Conservation (phyloP, 1,140 invertebrate genomes). For the Papilio xuthus region DNA sequence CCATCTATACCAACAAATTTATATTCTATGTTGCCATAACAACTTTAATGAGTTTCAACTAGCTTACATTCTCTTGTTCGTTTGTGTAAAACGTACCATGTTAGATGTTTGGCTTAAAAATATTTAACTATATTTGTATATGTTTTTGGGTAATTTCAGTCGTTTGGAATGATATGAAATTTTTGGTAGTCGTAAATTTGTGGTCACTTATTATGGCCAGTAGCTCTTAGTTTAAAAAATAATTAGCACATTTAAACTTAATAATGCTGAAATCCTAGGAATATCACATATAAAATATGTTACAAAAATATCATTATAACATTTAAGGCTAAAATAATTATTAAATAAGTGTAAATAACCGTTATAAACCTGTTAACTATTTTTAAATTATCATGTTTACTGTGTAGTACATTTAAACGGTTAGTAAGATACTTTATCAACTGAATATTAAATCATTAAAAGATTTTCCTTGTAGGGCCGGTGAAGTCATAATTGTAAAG, state of each 20-base stretch:
- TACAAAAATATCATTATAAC: background rate
- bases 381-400: slow-evolving; percentile 4
- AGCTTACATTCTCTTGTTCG: background rate
- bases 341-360: background rate
- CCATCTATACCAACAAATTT: background rate
- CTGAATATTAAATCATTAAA: slow-evolving; percentile 9
- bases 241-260: background rate
- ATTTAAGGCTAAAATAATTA: background rate
- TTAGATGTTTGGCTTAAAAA: background rate
- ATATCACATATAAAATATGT: background rate
- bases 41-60: slow-evolving; percentile 6
- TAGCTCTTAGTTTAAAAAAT: background rate
- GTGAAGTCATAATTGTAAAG: slow-evolving; percentile 19
- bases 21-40: slow-evolving; percentile 3
- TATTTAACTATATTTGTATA: background rate
- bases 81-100: slow-evolving; percentile 2
- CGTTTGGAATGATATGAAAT: background rate
- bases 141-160: background rate
- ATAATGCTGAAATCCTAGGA: background rate
- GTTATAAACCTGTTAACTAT: background rate
- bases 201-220: background rate
- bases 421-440: slow-evolving; percentile 6
- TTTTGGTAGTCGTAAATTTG: background rate
- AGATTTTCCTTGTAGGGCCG: slow-evolving; percentile 24
- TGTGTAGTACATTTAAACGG: slow-evolving; percentile 19